These are phyloP conservation scores for Diorhabda elongata DNA, from an alignment of 1,140 invertebrate genomes.

Conservation along the genomic window DNA sequence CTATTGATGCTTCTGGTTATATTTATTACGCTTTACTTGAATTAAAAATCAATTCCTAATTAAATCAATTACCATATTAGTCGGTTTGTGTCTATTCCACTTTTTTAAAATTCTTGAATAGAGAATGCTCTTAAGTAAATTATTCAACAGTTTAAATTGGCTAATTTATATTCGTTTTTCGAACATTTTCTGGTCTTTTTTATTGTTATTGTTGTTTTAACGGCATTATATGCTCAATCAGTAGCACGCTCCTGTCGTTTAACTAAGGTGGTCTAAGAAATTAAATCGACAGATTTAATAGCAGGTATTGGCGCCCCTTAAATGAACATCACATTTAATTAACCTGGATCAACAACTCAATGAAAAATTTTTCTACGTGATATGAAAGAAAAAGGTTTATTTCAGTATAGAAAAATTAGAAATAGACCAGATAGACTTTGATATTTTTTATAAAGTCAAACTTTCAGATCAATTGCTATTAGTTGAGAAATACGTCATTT, in stretches of 20 bases:
- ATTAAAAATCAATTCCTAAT: conserved; percentile 18
- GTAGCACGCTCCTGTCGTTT: conserved; percentile 1
- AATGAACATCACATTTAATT: background rate
- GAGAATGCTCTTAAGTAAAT: background rate
- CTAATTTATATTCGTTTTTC: background rate
- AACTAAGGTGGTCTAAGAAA: background rate
- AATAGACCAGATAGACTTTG: too few species aligned
- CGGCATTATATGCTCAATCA: conserved; percentile 3
- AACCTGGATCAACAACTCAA: background rate
- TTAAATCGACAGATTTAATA: background rate
- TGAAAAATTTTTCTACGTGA: background rate
- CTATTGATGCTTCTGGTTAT: conserved; percentile 13
- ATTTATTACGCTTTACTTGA: conserved; percentile 5
- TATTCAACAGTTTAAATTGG: background rate
- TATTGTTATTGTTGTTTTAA: conserved; percentile 9
- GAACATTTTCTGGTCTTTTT: conserved; percentile 5
- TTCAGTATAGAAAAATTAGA: background rate
- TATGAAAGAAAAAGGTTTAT: background rate
- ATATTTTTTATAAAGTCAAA: too few species aligned
- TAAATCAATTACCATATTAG: conserved; percentile 3
- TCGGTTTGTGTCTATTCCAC: conserved; percentile 7
- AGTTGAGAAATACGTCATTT: too few species aligned
- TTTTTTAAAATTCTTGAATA: conserved; percentile 1
- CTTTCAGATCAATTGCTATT: too few species aligned
- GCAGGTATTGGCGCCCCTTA: background rate